These are phyloP conservation scores for Oostethus manadensis DNA, from an alignment of 2,113 vertebrate genomes.

Conservation along the genomic window DNA sequence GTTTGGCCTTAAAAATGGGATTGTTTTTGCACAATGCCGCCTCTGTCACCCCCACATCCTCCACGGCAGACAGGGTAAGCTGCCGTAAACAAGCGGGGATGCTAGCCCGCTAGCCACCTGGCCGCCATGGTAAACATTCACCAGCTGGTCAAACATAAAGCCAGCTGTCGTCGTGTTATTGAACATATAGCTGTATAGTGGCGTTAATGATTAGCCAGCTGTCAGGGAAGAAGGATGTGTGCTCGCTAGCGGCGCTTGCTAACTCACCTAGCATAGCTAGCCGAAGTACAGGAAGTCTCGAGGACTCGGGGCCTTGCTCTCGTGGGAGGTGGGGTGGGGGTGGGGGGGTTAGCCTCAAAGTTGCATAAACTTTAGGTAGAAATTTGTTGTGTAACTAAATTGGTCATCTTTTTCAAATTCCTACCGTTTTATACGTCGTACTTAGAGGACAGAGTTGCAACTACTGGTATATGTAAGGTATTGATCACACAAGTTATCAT, in stretches of 20 bases:
- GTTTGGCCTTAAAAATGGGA: conserved; percentile 63
- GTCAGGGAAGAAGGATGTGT: conserved; percentile 8
- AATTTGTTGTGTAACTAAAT: neutral
- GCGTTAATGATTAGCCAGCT: neutral
- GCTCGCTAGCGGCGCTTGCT: conserved; percentile 29
- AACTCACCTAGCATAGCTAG: conserved; percentile 7
- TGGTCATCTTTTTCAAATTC: too few species aligned
- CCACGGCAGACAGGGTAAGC: conserved; percentile 64
- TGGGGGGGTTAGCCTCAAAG: too few species aligned
- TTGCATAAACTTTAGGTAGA: conserved; percentile 7
- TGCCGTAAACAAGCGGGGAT: conserved; percentile 21
- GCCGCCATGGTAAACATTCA: neutral
- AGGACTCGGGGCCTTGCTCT: conserved; percentile 27
- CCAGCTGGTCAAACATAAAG: neutral
- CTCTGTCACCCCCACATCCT: conserved; percentile 63
- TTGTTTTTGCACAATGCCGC: conserved; percentile 67
- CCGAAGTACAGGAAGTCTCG: conserved; percentile 3
- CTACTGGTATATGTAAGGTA: neutral
- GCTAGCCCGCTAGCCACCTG: conserved; percentile 4
- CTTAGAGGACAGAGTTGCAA: neutral
- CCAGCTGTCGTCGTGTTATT: rapidly evolving
- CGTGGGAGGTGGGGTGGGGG: too few species aligned
- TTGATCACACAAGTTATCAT: neutral
- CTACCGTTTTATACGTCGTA: neutral
- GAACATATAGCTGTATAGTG: neutral